Evolutionary conservation across 2,797 vertebrate genomes (phyloP).

Genomic region (Crenichthys baileyi): DNA sequence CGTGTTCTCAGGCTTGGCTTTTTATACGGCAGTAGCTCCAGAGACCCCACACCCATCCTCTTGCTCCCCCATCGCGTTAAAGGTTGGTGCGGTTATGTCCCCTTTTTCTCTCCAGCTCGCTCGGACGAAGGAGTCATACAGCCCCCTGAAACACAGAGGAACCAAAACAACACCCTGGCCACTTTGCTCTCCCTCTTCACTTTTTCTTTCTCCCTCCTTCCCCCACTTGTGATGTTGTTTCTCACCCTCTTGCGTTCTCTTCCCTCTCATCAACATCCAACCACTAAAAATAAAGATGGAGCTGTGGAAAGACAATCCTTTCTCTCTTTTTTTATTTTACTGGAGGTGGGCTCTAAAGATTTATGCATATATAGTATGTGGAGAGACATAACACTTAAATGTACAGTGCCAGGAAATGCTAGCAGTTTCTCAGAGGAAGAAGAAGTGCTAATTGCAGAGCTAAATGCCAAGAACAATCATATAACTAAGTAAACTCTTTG

Average conservation of each 20-base stretch:
- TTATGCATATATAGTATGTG: conserved; percentile 48
- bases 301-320: conserved; percentile 53
- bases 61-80: conserved; percentile 60
- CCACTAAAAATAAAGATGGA: conserved; percentile 76
- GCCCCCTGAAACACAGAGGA: conserved; percentile 45
- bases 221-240: conserved; percentile 51
- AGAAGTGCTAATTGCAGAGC: conserved; percentile 63
- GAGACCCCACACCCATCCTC: conserved; percentile 27
- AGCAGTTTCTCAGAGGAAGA: conserved; percentile 38
- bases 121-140: conserved; percentile 65
- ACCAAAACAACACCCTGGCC: conserved; percentile 38
- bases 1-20: conserved; percentile 78
- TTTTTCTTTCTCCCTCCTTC: conserved; percentile 19
- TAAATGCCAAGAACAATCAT: conserved; percentile 40
- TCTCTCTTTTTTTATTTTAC: conserved; percentile 45
- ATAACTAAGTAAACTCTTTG: conserved; percentile 24
- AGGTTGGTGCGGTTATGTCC: conserved; percentile 69
- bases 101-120: conserved; percentile 46
- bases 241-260: conserved; percentile 54
- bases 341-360: conserved; percentile 63
- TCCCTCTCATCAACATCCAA: conserved; percentile 72
- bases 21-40: conserved; percentile 74
- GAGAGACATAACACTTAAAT: conserved; percentile 56
- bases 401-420: conserved; percentile 40
- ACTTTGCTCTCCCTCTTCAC: conserved; percentile 29